These are phyloP conservation scores for Masticophis lateralis DNA, from an alignment of 2,797 vertebrate genomes.

Conservation along the genomic window DNA sequence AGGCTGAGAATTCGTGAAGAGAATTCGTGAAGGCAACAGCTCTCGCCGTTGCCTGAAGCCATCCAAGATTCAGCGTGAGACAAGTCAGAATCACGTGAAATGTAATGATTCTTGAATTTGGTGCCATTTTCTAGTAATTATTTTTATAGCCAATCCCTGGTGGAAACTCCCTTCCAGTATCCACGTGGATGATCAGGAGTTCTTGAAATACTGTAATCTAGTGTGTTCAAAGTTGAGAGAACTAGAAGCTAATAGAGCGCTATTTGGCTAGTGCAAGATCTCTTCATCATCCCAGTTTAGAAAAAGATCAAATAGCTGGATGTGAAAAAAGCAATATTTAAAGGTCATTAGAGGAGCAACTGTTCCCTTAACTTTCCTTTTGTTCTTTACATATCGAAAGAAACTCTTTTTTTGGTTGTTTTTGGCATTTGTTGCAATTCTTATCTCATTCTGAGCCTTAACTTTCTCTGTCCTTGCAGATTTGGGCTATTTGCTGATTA, in stretches of 20 bases:
- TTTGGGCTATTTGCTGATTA: not conserved
- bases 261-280: not conserved
- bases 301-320: not conserved
- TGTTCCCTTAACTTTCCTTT: not conserved
- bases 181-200: not conserved
- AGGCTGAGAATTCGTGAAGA: not conserved
- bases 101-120: not conserved
- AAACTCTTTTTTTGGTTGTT: not conserved
- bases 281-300: not conserved
- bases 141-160: not conserved
- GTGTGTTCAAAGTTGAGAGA: not conserved
- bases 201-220: not conserved
- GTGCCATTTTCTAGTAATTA: not conserved
- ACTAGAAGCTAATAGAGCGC: not conserved
- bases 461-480: not conserved
- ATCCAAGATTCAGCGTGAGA: not conserved
- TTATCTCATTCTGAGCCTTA: not conserved
- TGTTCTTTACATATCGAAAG: not conserved
- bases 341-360: not conserved
- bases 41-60: not conserved
- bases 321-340: not conserved
- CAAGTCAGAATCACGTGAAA: not conserved
- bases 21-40: not conserved
- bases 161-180: not conserved
- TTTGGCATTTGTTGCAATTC: not conserved